These are phyloP conservation scores for Apodemia zela DNA, from an alignment of 2,888 invertebrate genomes.

Conservation along the genomic window DNA sequence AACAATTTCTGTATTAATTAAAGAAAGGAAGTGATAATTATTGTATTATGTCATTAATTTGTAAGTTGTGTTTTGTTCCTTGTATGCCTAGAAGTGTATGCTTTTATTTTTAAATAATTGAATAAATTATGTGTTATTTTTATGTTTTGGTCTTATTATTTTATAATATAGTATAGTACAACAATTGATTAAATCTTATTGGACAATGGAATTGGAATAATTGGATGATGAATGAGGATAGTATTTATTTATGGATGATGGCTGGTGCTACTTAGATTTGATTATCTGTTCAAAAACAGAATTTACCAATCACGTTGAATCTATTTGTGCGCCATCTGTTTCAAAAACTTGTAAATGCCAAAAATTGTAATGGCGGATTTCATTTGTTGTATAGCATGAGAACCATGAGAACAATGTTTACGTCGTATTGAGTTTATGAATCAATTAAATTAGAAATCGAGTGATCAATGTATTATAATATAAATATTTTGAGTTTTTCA, in stretches of 20 bases:
- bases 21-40: conserved; percentile 29
- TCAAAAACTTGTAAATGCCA: conserved; percentile 41
- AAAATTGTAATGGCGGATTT: conserved; percentile 67
- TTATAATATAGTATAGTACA: background rate
- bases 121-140: background rate
- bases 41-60: conserved; percentile 25
- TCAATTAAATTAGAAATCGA: conserved; percentile 24
- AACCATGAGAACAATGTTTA: conserved; percentile 45
- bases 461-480: conserved; percentile 18
- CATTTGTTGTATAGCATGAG: conserved; percentile 61
- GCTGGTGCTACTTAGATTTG: background rate
- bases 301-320: conserved; percentile 44
- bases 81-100: background rate
- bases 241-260: too few species aligned
- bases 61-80: conserved; percentile 12
- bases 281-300: background rate
- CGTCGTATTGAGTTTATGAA: conserved; percentile 35
- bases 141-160: background rate
- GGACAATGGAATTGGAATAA: too few species aligned
- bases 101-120: background rate
- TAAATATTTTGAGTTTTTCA: background rate
- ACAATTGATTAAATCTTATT: conserved; percentile 4
- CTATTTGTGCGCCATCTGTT: conserved; percentile 58
- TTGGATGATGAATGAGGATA: too few species aligned
- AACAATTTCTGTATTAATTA: conserved; percentile 67